A percentile compares a stretch with the other conserved stretches of the same genome.
Conservation (phyloP, 2,797 vertebrate species). For the Falco columbarius region DNA sequence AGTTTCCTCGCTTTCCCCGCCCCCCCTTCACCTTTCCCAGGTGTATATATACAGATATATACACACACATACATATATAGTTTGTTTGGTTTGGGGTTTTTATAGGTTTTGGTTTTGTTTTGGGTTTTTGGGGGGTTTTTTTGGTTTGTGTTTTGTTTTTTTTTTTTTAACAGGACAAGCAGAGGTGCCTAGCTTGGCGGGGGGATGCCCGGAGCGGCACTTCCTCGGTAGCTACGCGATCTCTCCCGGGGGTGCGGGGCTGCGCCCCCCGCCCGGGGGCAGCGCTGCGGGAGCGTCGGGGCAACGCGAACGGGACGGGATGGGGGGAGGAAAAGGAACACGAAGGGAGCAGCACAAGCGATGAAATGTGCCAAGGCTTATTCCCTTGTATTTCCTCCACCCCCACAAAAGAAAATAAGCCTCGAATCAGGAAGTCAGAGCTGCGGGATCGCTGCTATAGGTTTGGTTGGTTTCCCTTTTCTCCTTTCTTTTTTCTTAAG, state of each 20-base stretch:
- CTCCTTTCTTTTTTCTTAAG: background rate
- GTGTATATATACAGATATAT: background rate
- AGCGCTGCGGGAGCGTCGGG: background rate
- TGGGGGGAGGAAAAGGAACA: background rate
- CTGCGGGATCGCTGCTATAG: background rate
- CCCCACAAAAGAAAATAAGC: constrained; percentile 37
- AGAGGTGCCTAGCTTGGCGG: background rate
- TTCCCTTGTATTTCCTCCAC: constrained; percentile 27
- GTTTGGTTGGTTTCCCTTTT: background rate
- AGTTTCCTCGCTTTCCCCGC: background rate
- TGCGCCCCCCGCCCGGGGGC: background rate
- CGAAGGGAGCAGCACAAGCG: background rate
- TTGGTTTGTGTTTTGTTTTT: no score
- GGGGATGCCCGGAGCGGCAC: background rate
- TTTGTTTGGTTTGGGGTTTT: no score
- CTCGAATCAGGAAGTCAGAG: constrained; percentile 35
- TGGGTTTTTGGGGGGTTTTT: no score
- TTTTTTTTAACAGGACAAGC: background rate
- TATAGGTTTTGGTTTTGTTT: no score
- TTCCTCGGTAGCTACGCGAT: background rate
- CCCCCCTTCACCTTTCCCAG: background rate
- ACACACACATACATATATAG: no score
- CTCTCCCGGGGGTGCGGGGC: background rate
- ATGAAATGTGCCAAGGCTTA: background rate
- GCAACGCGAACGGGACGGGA: background rate